These are phyloP conservation scores for Cryptus armator DNA, from an alignment of 2,888 invertebrate species.

Conservation along the genomic window DNA sequence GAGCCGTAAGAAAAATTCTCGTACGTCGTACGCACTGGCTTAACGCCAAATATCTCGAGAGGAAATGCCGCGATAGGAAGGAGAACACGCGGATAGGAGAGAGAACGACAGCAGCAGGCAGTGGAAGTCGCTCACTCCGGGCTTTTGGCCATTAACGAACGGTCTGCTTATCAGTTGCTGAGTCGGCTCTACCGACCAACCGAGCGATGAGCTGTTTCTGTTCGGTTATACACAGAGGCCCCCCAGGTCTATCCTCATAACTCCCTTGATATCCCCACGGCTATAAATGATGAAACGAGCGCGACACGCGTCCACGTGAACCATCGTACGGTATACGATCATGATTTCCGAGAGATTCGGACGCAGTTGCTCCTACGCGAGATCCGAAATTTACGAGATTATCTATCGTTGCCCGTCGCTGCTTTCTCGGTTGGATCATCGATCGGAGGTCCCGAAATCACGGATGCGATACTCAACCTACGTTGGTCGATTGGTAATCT, in stretches of 20 bases:
- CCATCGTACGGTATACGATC: conserved; percentile 36
- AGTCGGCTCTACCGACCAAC: conserved; percentile 81
- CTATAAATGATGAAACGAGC: conserved; percentile 74
- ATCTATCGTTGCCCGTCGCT: background rate
- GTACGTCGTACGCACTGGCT: conserved; percentile 76
- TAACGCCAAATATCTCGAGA: conserved; percentile 74
- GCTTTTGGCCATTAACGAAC: conserved; percentile 79
- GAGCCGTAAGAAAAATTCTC: conserved; percentile 46
- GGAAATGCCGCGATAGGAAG: conserved; percentile 17
- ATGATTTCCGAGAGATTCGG: conserved; percentile 31
- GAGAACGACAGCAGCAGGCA: background rate
- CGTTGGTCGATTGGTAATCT: background rate
- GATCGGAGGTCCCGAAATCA: conserved; percentile 1
- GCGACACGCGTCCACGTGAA: conserved; percentile 59
- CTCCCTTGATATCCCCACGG: conserved; percentile 67
- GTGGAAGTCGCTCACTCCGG: conserved; percentile 38
- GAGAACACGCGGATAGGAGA: conserved; percentile 2
- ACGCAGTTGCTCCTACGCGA: background rate
- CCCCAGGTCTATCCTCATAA: conserved; percentile 74
- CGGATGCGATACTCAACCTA: background rate
- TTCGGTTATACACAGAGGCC: conserved; percentile 74
- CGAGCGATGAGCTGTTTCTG: conserved; percentile 76
- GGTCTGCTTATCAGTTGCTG: conserved; percentile 81
- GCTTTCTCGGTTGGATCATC: background rate
- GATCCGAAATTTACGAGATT: conserved; percentile 35